Percentiles rank a stretch among this genome's conserved stretches.
Evolutionary conservation across 2,113 vertebrate species (phyloP).

Genomic region (Periophthalmodon schlosseri): DNA sequence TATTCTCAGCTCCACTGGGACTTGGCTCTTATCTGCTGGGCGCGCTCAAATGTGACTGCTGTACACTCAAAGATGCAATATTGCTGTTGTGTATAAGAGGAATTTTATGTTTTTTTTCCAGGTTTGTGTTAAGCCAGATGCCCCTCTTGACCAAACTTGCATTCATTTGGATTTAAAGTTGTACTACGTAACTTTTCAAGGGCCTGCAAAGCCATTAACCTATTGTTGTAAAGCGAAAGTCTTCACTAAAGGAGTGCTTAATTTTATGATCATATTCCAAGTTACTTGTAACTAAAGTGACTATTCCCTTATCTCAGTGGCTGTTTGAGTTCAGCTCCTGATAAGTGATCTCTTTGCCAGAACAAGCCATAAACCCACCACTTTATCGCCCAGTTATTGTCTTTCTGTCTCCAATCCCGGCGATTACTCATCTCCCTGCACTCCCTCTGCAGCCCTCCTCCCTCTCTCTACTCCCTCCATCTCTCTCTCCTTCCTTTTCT

Average conservation of each 20-base stretch:
- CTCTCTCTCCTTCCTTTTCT: conserved; percentile 11
- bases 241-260: not conserved
- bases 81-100: conserved; percentile 2
- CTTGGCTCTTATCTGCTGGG: conserved; percentile 57
- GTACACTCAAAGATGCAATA: conserved; percentile 22
- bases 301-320: conserved; percentile 48
- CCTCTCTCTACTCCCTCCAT: not conserved
- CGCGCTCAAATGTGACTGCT: conserved; percentile 64
- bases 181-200: too few relatives aligned
- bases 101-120: not conserved
- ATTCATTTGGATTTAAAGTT: not conserved
- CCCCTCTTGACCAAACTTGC: not conserved
- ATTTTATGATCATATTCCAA: not conserved
- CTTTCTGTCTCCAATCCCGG: conserved; percentile 78
- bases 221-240: not conserved
- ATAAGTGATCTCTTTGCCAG: conserved; percentile 48
- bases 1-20: conserved; percentile 69
- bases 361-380: conserved; percentile 54
- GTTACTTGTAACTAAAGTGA: not conserved
- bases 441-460: not conserved
- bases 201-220: too few relatives aligned
- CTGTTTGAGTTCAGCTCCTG: conserved; percentile 18
- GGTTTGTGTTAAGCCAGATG: not conserved
- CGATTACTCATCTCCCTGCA: conserved; percentile 64
- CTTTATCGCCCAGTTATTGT: conserved; percentile 70